These are phyloP conservation scores for Atethmia centrago DNA, from an alignment of 2,888 invertebrate species.

Conservation along the genomic window DNA sequence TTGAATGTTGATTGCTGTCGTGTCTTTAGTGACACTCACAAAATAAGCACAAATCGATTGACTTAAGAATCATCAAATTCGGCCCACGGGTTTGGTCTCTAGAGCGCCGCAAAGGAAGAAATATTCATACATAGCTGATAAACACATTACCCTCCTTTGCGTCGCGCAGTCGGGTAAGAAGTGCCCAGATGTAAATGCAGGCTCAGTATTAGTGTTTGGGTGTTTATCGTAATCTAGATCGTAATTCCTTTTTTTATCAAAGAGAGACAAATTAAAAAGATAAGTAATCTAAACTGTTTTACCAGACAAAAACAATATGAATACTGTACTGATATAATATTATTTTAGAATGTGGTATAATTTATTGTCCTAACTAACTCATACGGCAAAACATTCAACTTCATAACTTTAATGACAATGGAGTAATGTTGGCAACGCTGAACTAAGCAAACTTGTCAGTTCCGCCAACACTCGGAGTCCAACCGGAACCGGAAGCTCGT, in stretches of 20 bases:
- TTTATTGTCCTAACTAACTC: conserved; percentile 40
- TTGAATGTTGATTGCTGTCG: no score
- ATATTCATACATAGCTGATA: no score
- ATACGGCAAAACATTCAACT: conserved; percentile 47
- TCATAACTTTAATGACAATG: conserved; percentile 65
- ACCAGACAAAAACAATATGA: neutral
- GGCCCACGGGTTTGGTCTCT: no score
- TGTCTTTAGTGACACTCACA: no score
- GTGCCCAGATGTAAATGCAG: neutral
- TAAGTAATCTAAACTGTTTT: neutral
- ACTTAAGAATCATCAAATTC: no score
- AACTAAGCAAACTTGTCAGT: conserved; percentile 73
- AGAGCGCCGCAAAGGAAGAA: no score
- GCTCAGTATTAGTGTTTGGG: neutral
- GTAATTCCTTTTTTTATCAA: neutral
- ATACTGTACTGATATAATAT: neutral
- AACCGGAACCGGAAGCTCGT: conserved; percentile 72
- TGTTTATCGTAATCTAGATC: neutral
- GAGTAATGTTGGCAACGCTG: conserved; percentile 71
- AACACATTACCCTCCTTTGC: no score
- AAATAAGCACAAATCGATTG: no score
- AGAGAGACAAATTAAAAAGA: neutral
- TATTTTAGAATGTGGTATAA: neutral
- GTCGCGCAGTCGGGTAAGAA: no score
- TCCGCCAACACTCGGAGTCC: conserved; percentile 70